Evolutionary conservation across 2,888 invertebrate genomes (phyloP).

Genomic region (Mechanitis mazaeus): DNA sequence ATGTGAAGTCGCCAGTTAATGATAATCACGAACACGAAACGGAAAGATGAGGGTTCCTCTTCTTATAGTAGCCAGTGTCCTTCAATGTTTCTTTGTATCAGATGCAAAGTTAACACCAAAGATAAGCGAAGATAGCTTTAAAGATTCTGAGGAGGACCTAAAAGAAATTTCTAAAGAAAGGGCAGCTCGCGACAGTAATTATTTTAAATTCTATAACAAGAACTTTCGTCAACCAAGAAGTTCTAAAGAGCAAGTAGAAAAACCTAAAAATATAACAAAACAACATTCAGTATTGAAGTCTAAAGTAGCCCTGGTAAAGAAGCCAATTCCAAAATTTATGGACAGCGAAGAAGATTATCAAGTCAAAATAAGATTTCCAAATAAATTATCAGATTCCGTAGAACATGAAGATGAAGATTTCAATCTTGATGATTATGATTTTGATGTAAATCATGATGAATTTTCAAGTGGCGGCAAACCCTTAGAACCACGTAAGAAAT

Average conservation of each 20-base stretch:
- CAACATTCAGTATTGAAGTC: conserved; percentile 16
- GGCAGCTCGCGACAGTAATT: conserved; percentile 11
- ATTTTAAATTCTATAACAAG: conserved; percentile 17
- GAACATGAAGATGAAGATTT: conserved; percentile 68
- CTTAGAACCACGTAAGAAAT: conserved; percentile 46
- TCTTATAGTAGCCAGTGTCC: conserved; percentile 13
- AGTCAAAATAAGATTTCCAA: conserved; percentile 38
- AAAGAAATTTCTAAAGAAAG: conserved; percentile 9
- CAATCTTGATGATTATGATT: conserved; percentile 61
- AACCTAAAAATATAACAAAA: conserved; percentile 14
- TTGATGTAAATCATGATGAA: conserved; percentile 64
- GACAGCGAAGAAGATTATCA: conserved; percentile 58
- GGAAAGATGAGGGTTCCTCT: conserved; percentile 24
- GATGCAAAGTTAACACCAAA: conserved; percentile 4
- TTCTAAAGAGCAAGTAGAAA: conserved; percentile 7
- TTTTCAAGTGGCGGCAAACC: conserved; percentile 53
- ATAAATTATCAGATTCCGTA: conserved; percentile 41
- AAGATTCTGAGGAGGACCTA: background rate
- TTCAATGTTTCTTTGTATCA: conserved; percentile 9
- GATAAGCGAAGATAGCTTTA: conserved; percentile 4
- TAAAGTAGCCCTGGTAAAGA: conserved; percentile 43
- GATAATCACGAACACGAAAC: conserved; percentile 13
- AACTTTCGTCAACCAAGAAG: conserved; percentile 17
- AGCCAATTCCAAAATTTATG: conserved; percentile 58
- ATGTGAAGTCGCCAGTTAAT: conserved; percentile 43